Conservation (phyloP, 2,888 invertebrate species). For the Phorcus lineatus region DNA sequence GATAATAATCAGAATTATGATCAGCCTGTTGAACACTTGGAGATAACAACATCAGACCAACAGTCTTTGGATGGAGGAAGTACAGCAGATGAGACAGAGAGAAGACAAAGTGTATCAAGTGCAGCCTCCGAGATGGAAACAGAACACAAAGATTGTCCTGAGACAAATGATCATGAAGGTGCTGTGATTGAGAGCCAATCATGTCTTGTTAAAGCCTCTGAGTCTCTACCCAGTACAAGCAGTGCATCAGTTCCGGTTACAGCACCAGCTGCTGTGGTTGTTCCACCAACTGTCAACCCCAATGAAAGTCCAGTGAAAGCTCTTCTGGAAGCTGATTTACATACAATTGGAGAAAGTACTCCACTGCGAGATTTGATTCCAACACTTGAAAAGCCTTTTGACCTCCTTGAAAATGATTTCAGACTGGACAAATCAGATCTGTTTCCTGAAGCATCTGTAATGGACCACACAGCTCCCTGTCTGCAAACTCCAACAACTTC, state of each 20-base stretch:
- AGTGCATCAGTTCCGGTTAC: neutral
- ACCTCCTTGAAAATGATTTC: constrained; percentile 45
- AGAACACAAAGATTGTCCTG: neutral
- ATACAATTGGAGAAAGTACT: neutral
- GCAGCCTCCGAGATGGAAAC: neutral
- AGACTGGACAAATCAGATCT: constrained; percentile 47
- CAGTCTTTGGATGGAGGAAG: neutral
- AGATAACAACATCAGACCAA: neutral
- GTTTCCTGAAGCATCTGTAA: constrained; percentile 43
- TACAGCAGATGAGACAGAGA: constrained; percentile 3
- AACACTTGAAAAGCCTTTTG: constrained; percentile 48
- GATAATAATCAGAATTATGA: constrained; percentile 24
- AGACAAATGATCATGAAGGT: neutral
- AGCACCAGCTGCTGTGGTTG: neutral
- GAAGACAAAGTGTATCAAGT: neutral
- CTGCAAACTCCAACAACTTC: neutral
- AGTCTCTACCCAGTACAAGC: neutral
- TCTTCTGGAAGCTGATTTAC: constrained; percentile 22
- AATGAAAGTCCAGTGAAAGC: constrained; percentile 24
- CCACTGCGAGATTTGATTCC: constrained; percentile 27
- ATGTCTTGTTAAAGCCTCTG: neutral
- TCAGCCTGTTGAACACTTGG: neutral
- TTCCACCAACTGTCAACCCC: neutral
- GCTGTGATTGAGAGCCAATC: neutral
- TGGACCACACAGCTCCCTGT: constrained; percentile 3